These are phyloP conservation scores for Ferrisia virgata DNA, from an alignment of 2,888 invertebrate species.

Conservation along the genomic window DNA sequence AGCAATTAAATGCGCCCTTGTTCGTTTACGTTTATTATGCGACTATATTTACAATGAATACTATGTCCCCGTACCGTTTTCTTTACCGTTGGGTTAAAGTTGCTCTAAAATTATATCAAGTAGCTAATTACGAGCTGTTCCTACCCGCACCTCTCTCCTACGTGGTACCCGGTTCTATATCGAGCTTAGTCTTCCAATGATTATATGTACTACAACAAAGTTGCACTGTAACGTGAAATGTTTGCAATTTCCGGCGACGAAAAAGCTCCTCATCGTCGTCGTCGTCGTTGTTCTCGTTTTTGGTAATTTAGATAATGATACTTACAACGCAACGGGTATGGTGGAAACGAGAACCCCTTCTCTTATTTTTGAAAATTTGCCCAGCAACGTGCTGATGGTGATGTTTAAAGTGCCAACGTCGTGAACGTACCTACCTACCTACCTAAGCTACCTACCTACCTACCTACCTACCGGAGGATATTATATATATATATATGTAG, in stretches of 20 bases:
- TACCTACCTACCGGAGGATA: neutral
- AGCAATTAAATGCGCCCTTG: conserved; percentile 40
- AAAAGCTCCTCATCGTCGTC: too few species aligned
- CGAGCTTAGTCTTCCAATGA: too few species aligned
- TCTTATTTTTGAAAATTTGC: neutral
- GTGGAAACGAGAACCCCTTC: conserved; percentile 12
- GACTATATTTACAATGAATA: neutral
- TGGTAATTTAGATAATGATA: conserved; percentile 23
- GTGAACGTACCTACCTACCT: too few species aligned
- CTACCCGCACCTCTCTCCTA: neutral
- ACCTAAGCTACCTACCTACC: too few species aligned
- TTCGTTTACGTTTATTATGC: conserved; percentile 35
- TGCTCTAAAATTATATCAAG: conserved; percentile 22
- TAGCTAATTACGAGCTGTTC: conserved; percentile 2
- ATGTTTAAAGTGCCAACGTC: neutral
- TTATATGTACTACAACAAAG: neutral
- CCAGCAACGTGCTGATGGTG: neutral
- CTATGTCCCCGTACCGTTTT: neutral
- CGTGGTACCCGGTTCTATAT: too few species aligned
- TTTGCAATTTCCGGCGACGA: neutral
- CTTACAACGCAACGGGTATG: too few species aligned
- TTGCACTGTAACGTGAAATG: neutral
- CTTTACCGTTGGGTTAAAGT: neutral
- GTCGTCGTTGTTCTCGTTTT: neutral
- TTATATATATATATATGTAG: neutral